Conservation (phyloP, 35 echinoderm and acorn worm species). For the Ophiothrix spiculata region DNA sequence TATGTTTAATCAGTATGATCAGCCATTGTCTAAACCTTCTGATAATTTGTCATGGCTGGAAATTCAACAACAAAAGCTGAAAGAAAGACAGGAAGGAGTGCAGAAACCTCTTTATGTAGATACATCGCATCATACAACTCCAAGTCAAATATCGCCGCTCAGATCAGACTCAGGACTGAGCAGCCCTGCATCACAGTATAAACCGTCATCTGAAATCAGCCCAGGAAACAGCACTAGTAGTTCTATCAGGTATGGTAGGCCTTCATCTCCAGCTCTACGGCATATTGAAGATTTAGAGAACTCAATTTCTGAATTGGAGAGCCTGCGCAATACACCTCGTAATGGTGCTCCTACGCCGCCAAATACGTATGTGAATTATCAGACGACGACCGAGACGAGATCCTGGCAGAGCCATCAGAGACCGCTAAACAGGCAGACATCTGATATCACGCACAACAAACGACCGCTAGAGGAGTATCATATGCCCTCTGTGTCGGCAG, state of each 20-base stretch:
- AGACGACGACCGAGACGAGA: background rate
- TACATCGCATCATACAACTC: conserved; percentile 3
- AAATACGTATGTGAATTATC: conserved; percentile 28
- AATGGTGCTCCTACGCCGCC: background rate
- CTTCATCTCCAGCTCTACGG: background rate
- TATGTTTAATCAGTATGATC: too few species aligned
- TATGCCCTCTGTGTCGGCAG: background rate
- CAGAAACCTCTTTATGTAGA: conserved; percentile 26
- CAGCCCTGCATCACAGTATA: background rate
- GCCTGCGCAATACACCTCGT: background rate
- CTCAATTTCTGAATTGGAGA: conserved; percentile 14
- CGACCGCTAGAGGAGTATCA: conserved; percentile 5
- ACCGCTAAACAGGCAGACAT: conserved; percentile 46
- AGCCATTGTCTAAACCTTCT: too few species aligned
- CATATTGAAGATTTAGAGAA: conserved; percentile 27
- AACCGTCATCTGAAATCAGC: background rate
- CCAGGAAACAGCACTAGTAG: background rate
- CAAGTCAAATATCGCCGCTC: background rate
- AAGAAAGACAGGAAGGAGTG: background rate
- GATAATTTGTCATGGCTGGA: conserved; percentile 45
- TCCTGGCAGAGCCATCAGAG: conserved; percentile 42
- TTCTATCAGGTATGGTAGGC: background rate
- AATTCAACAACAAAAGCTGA: conserved; percentile 43
- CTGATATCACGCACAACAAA: conserved; percentile 33
- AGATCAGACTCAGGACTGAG: background rate